Percentiles rank a stretch among this genome's conserved stretches.
phyloP scores from a whole-genome alignment of 1,140 invertebrate genomes.

The Heterodera schachtii region DNA sequence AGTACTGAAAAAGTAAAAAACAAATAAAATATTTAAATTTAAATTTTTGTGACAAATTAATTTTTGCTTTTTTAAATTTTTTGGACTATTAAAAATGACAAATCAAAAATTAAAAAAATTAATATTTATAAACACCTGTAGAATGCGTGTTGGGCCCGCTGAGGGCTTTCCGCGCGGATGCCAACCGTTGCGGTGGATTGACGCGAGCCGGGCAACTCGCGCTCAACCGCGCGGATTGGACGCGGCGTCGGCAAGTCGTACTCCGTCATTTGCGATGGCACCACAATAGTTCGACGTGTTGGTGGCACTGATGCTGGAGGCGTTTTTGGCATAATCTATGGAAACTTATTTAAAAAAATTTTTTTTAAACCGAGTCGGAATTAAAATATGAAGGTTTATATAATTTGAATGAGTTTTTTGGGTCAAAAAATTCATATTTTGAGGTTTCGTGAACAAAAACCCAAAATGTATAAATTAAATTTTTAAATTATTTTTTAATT shows the following conservation, averaged over 20 bases:
- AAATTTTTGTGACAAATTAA: background rate
- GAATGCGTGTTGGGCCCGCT: conserved; percentile 59
- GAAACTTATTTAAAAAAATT: background rate
- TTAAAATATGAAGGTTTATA: too few species aligned
- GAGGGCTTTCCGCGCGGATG: conserved; percentile 17
- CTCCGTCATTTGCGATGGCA: conserved; percentile 63
- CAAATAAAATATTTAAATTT: background rate
- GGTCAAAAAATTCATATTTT: too few species aligned
- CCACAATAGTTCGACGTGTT: conserved; percentile 33
- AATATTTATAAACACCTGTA: conserved; percentile 21
- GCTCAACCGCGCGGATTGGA: conserved; percentile 51
- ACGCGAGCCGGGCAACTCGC: conserved; percentile 54
- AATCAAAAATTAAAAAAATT: too few species aligned
- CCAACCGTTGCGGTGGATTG: conserved; percentile 26
- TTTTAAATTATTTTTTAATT: too few species aligned
- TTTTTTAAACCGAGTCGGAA: too few species aligned
- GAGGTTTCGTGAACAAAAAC: too few species aligned
- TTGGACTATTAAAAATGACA: too few species aligned
- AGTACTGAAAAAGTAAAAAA: conserved; percentile 51
- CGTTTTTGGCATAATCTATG: background rate
- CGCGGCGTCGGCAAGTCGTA: conserved; percentile 48
- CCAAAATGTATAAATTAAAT: too few species aligned
- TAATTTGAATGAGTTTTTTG: too few species aligned
- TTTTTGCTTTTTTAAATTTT: background rate
- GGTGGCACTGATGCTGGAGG: background rate